Evolutionary conservation across 1,140 invertebrate genomes (phyloP), one percentile per base, ranked within the genome.

Genomic region (Protaetia brevitarsis): DNA sequence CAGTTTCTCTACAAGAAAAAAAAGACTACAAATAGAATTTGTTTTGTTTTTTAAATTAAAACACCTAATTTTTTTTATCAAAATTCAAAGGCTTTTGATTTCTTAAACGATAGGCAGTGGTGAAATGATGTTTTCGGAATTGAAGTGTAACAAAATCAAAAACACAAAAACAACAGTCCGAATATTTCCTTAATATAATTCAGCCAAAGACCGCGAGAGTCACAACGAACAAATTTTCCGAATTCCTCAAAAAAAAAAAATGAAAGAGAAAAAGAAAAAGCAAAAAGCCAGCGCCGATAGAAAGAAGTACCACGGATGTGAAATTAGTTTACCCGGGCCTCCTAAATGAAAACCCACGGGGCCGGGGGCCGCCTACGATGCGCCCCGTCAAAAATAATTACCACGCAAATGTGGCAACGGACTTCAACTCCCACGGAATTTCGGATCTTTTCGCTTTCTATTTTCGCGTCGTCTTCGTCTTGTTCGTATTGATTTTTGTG

Each of bases 401-500:
- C n/a, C 3, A 45, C n/a, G 16, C 16, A 45, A 16, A 13, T 19
- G 1, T 8, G 0, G 41, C 11, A 45, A 41, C 8, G 23, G 6
- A 1, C 11, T 7, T 2, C 16, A 13, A 51, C 16, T 7, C 16
- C 11, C 21, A 51, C 41, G 5, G 41, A 51, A 51, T 34, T 57
- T 23, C 66, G 63, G 68, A 65, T 61, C 64, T 71, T 69, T 64
- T 69, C 70, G 64, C 68, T 68, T 69, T 66, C 66, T 37, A 66
- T 62, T 69, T 71, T 64, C 70, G 67, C 66, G 66, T 70, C 68
- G 69, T 72, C 71, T 70, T 67, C 71, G 65, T 72, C 71, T 72
- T 72, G 58, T 59, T 29, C 8, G 67, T 72, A 72, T 72, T 72
- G 71, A 72, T 72, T 72, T 72, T 72, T 71, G 69, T 71, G 69